Evolutionary conservation across 2,888 invertebrate genomes (phyloP), one percentile per base, ranked within the genome.

Genomic region (Scaptodrosophila latifasciaeformis): DNA sequence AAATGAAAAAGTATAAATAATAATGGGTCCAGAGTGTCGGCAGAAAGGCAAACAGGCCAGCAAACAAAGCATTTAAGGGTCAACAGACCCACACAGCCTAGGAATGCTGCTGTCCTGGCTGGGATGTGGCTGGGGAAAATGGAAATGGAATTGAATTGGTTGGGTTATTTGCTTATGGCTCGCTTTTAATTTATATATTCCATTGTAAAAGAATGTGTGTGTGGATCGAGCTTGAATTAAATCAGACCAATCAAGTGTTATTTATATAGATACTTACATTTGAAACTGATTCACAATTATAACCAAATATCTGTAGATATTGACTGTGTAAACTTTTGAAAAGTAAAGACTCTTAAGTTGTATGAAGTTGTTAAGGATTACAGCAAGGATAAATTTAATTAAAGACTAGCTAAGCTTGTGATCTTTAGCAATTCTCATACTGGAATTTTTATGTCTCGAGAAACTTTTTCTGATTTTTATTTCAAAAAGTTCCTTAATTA

Each of bases 161-260:
- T 7, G 24, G 24, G 24, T 7, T 3, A 24, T 7, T 7, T 5
- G 7, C 24, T 24, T 24, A 3, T 13, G 35, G 57, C 60, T 51
- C 39, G 46, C 59, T 72, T 79, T 79, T 76, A 72, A 72, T 79
- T 72, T 72, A 79, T 79, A n/a, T n/a, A n/a, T n/a, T 70, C 71
- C 74, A 79, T 72, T 72, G 74, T 47, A 24, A 24, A 24, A 7
- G 24, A n/a, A n/a, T n/a, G n/a, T n/a, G n/a, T n/a, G n/a, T n/a
- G n/a, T n/a, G 24, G 4, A 24, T 7, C 24, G 17, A 15, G 61
- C 67, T 46, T 40, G 54, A 72, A 72, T 59, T 62, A 77, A 70
- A 72, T 70, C 77, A 59, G 70, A 69, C 70, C 80, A 77, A 72
- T 72, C 80, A 77, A 72, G 80, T 72, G 72, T 77, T 76, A 79